phyloP scores from a whole-genome alignment of 2,797 vertebrate genomes.

The Protosalanx chinensis region DNA sequence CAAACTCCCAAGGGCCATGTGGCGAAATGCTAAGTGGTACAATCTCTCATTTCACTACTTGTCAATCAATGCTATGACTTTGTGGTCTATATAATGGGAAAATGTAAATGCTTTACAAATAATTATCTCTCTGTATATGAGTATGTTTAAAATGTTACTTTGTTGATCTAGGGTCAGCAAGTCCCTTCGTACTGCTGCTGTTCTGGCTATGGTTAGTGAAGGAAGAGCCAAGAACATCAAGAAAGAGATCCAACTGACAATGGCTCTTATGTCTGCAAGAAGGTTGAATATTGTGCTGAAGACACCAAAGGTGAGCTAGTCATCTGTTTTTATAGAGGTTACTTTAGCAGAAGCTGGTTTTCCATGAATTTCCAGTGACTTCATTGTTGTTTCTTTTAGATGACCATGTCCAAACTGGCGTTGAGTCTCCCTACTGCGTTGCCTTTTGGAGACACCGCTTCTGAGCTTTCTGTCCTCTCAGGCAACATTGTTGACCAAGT shows the following conservation, averaged over 20 bases:
- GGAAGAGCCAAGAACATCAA: not conserved
- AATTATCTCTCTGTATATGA: conserved; percentile 1
- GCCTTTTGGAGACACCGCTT: conserved; percentile 23
- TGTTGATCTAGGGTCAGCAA: conserved; percentile 42
- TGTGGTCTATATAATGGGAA: not conserved
- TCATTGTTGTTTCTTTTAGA: conserved; percentile 17
- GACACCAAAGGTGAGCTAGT: not conserved
- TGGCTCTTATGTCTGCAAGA: not conserved
- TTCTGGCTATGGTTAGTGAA: not conserved
- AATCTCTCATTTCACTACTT: not conserved
- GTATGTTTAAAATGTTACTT: not conserved
- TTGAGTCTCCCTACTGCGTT: conserved; percentile 36
- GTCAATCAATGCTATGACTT: not conserved
- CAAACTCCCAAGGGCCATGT: conserved; percentile 66
- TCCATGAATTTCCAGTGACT: not conserved
- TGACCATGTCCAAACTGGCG: conserved; percentile 33
- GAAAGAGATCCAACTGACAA: not conserved
- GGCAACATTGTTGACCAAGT: conserved; percentile 22
- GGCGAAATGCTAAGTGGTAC: conserved; percentile 63
- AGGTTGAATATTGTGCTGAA: conserved; percentile 4
- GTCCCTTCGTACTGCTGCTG: not conserved
- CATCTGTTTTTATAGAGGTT: not conserved
- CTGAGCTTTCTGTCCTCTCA: conserved; percentile 9
- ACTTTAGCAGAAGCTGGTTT: not conserved
- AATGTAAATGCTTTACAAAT: not conserved